Evolutionary conservation across 2,113 vertebrate species (phyloP).

Genomic region (Hyperopisus bebe): DNA sequence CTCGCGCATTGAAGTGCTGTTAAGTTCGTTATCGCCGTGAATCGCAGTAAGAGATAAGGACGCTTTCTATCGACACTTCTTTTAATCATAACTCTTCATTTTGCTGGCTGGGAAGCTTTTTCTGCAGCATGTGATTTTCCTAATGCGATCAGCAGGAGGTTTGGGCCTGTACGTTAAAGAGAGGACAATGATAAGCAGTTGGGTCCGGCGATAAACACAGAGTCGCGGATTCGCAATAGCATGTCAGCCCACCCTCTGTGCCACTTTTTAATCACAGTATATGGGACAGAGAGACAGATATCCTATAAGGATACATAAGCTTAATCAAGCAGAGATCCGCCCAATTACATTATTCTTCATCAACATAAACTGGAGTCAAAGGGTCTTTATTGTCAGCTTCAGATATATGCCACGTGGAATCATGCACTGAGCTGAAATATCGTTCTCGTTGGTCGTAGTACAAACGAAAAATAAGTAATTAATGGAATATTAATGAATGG

Average conservation of each 20-base stretch:
- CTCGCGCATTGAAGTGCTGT: not conserved
- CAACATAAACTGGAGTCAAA: not conserved
- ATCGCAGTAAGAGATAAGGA: not conserved
- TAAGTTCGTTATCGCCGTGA: not conserved
- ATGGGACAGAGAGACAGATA: not conserved
- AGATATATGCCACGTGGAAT: not conserved
- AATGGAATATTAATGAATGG: not conserved
- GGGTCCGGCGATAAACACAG: not conserved
- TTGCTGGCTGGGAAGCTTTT: not conserved
- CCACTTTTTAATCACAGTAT: not conserved
- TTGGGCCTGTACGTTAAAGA: not conserved
- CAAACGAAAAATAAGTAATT: not conserved
- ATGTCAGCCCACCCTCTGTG: not conserved
- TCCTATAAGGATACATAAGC: not conserved
- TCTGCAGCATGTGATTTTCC: not conserved
- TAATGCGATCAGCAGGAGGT: not conserved
- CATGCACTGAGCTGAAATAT: not conserved
- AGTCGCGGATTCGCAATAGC: not conserved
- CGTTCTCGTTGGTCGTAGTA: not conserved
- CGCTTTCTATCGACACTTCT: not conserved
- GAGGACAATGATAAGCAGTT: not conserved
- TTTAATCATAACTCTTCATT: not conserved
- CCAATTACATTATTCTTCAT: not conserved
- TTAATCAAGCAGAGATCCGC: not conserved
- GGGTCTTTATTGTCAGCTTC: not conserved